Percentiles rank a stretch among this genome's conserved stretches.
phyloP scores from a whole-genome alignment of 2,888 invertebrate species.

The Dioctria linearis region DNA sequence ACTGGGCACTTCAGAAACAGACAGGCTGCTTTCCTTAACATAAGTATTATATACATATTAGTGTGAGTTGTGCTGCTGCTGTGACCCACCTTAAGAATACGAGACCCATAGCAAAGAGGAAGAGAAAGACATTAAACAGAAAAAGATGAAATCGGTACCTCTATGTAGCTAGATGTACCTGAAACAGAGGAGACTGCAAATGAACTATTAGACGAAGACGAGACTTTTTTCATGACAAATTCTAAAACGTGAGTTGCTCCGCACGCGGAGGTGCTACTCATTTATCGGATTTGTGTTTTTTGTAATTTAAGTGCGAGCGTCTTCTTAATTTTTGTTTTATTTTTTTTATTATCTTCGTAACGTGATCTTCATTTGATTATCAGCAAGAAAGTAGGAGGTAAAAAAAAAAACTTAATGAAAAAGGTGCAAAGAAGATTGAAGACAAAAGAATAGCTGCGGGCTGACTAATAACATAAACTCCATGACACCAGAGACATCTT shows the following conservation, averaged over 20 bases:
- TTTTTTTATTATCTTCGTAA: conserved; percentile 44
- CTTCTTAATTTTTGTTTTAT: background rate
- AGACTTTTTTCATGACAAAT: conserved; percentile 35
- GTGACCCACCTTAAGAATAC: conserved; percentile 16
- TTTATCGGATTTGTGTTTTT: conserved; percentile 13
- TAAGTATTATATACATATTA: too few species aligned
- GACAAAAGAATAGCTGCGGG: conserved; percentile 46
- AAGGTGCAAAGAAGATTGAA: conserved; percentile 1
- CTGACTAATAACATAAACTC: conserved; percentile 45
- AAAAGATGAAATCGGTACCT: conserved; percentile 24
- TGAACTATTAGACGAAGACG: conserved; percentile 20
- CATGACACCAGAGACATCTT: conserved; percentile 31
- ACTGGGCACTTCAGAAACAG: background rate
- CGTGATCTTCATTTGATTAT: conserved; percentile 52
- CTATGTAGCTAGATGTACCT: background rate
- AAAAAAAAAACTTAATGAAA: background rate
- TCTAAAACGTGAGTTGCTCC: conserved; percentile 9
- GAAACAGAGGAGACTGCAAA: conserved; percentile 43
- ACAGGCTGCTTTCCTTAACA: background rate
- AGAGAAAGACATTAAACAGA: conserved; percentile 38
- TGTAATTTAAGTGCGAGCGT: conserved; percentile 44
- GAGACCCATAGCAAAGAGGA: conserved; percentile 34
- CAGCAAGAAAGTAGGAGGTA: conserved; percentile 10
- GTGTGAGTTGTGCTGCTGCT: background rate
- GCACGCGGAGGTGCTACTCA: background rate